Evolutionary conservation across 2,888 invertebrate species (phyloP), one percentile per base, ranked within the genome.

Genomic region (Scaptomyza cyrtandrae): DNA sequence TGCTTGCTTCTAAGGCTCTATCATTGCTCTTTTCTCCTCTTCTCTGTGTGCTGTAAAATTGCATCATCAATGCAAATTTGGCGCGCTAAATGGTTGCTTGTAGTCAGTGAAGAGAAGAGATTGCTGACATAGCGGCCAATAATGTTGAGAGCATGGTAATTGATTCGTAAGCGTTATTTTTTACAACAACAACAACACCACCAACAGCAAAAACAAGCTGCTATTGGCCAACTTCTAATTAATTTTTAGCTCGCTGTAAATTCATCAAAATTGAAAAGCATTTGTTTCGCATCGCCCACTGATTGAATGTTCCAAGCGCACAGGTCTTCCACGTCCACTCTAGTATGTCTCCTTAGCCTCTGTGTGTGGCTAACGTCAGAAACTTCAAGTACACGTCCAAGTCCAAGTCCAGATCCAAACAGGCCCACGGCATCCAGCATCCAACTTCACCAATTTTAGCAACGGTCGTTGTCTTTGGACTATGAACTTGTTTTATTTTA

Each of bases 61-160:
- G 87, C 83, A 85, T 85, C 85, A 87, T 84, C 82, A 87, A 84
- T 84, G 83, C 87, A 87, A 84, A 84, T 84, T 85, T 75, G 58
- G 78, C 53, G 65, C 65, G 67, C 62, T 71, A 71, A 78, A 80
- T 77, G 83, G 48, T 76, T 60, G 62, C 58, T 41, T 41, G 39
- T 10, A 37, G 16, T 37, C 31, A n/a, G 52, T 53, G 55, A 33
- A 33, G 9, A 45, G 33, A 49, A 54, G 48, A 44, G 62, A 39
- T 41, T 41, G 61, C 65, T 78, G 66, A 69, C 69, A 73, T 78
- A 74, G 69, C 74, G 69, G 66, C 69, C 78, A 77, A 77, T 68
- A 67, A 76, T 76, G 66, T 66, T 50, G 48, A 41, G 67, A 46
- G 58, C 68, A 67, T 69, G 73, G 85, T 86, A 83, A 83, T 83